phyloP scores from a whole-genome alignment of 2,888 invertebrate species.

The Deilephila porcellus region DNA sequence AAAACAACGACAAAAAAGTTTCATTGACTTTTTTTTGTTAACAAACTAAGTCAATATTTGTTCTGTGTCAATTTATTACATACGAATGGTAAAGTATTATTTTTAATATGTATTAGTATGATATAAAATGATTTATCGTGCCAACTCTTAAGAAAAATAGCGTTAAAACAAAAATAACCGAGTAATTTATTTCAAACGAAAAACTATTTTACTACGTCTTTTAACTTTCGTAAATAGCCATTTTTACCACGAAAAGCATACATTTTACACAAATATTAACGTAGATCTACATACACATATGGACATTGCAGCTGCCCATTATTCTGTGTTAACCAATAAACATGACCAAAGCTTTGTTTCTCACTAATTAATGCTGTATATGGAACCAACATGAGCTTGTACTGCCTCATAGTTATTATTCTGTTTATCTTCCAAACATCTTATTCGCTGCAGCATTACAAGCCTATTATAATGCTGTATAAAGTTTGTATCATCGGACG shows the following conservation, averaged over 20 bases:
- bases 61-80: no score
- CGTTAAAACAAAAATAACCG: neutral
- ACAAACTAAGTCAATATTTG: no score
- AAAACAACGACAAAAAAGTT: no score
- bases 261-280: neutral
- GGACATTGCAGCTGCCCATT: neutral
- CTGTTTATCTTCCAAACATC: neutral
- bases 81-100: no score
- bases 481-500: no score
- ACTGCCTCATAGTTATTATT: neutral
- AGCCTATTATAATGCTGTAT: no score
- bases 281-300: slow-evolving; percentile 13
- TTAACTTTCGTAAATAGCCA: neutral
- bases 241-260: neutral
- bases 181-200: neutral
- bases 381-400: neutral
- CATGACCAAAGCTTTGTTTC: neutral
- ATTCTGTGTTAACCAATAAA: slow-evolving; percentile 5
- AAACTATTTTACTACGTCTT: neutral
- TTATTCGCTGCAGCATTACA: no score
- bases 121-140: no score
- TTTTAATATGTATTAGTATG: no score
- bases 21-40: no score
- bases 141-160: no score
- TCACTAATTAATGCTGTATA: neutral